Evolutionary conservation across 2,113 vertebrate genomes (phyloP), one percentile per base, ranked within the genome.

Genomic region (Phylloscopus trochilus): DNA sequence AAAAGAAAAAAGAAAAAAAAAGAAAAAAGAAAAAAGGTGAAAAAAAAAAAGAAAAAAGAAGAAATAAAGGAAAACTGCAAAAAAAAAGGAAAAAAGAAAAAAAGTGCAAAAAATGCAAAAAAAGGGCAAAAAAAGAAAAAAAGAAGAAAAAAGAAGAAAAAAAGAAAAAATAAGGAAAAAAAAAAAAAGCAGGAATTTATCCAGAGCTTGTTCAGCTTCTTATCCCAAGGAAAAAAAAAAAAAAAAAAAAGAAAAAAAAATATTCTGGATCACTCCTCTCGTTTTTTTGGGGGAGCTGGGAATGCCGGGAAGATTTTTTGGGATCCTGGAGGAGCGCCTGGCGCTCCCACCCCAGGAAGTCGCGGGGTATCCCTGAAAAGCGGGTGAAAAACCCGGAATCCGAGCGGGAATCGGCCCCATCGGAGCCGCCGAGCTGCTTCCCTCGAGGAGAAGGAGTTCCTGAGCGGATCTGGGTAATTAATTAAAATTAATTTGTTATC

Each of bases 391-490:
- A 26, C 8, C 68, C 8, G 59, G 64, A 35, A 67, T 84, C 23
- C 1, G 7, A 12, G 49, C 2, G n/a, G 0, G 26, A 19, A 20
- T 30, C 4, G 6, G 46, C 2, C 1, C 79, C 52, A 72, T 93
- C 53, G 0, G 62, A 58, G 83, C 86, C 9, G 23, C 72, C 44
- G 16, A 68, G 92, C 79, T 15, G 62, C 30, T 27, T 88, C 9
- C 6, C 69, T 73, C 41, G 13, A 80, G 86, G 31, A 13, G 73
- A 87, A 83, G 17, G 4, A 44, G 19, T 73, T 49, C n/a, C 92
- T 93, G 95, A 86, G 44, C 7, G 86, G 86, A 92, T 95, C 86
- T 80, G 26, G 47, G 91, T 73, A 88, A 96, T 96, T 96, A 96
- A 83, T n/a, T n/a, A n/a, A n/a, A n/a, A n/a, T n/a, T n/a, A n/a